A percentile compares a stretch with the other conserved stretches of the same genome.
Evolutionary conservation across 2,888 invertebrate species (phyloP).

Genomic region (Eretmocerus hayati): DNA sequence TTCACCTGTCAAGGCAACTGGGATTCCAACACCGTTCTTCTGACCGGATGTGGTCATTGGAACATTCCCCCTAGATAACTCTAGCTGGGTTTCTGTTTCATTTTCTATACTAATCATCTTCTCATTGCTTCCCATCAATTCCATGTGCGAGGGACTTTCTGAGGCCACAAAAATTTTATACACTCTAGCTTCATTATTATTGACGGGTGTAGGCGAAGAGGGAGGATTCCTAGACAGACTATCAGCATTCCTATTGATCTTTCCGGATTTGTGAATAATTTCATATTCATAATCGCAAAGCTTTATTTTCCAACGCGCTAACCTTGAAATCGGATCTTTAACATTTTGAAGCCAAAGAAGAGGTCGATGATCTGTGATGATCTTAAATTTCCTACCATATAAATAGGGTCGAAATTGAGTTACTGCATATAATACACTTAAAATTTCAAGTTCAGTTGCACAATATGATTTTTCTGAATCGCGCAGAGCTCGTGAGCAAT

Average conservation of each 20-base stretch:
- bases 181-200: too few species aligned
- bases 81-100: too few species aligned
- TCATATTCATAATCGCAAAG: background rate
- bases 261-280: background rate
- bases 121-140: too few species aligned
- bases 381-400: background rate
- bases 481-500: background rate
- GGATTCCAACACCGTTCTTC: too few species aligned
- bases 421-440: background rate
- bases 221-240: background rate
- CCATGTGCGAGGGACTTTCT: too few species aligned
- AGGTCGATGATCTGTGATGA: background rate
- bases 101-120: too few species aligned
- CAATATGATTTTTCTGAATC: background rate
- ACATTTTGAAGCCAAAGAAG: background rate
- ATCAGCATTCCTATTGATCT: background rate
- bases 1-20: too few species aligned
- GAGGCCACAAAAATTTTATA: too few species aligned
- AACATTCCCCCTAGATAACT: too few species aligned
- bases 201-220: too few species aligned
- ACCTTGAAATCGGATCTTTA: background rate
- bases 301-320: background rate
- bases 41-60: too few species aligned
- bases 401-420: background rate
- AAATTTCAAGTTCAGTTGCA: background rate